Percentiles rank a stretch among this genome's conserved stretches.
phyloP scores from a whole-genome alignment of 2,888 invertebrate species.

The Leptarthrus brevirostris region DNA sequence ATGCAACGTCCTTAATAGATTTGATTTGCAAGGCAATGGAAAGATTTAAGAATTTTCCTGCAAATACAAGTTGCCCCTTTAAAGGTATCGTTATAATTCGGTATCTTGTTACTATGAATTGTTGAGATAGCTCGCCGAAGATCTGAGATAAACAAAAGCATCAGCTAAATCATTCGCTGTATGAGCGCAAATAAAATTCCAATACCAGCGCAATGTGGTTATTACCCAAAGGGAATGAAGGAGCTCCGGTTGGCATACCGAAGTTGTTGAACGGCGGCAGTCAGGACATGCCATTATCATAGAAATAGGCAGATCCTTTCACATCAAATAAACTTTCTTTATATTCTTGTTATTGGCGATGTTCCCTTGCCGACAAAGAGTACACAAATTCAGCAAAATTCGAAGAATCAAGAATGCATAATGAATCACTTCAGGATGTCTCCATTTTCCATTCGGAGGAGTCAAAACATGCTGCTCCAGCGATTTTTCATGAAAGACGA shows the following conservation, averaged over 20 bases:
- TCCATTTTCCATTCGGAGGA: conserved; percentile 34
- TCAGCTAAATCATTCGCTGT: too few species aligned
- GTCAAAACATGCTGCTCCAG: conserved; percentile 30
- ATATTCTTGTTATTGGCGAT: conserved; percentile 29
- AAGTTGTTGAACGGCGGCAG: conserved; percentile 11
- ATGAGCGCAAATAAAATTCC: too few species aligned
- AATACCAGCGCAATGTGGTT: too few species aligned
- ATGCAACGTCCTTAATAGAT: too few species aligned
- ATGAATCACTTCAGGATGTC: conserved; percentile 44
- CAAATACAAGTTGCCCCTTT: too few species aligned
- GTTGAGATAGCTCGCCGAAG: too few species aligned
- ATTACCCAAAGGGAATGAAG: not conserved
- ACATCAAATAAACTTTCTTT: conserved; percentile 38
- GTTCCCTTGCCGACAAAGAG: not conserved
- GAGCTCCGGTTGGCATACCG: not conserved
- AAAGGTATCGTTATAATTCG: too few species aligned
- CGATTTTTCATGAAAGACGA: conserved; percentile 10
- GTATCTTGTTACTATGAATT: too few species aligned
- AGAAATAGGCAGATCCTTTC: conserved; percentile 38
- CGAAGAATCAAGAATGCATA: conserved; percentile 23
- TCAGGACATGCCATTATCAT: conserved; percentile 29
- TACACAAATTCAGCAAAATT: conserved; percentile 31
- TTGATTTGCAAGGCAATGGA: too few species aligned
- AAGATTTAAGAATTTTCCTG: too few species aligned
- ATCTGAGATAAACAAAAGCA: too few species aligned